Evolutionary conservation across 2,113 vertebrate genomes (phyloP).

Genomic region (Ahaetulla prasina): DNA sequence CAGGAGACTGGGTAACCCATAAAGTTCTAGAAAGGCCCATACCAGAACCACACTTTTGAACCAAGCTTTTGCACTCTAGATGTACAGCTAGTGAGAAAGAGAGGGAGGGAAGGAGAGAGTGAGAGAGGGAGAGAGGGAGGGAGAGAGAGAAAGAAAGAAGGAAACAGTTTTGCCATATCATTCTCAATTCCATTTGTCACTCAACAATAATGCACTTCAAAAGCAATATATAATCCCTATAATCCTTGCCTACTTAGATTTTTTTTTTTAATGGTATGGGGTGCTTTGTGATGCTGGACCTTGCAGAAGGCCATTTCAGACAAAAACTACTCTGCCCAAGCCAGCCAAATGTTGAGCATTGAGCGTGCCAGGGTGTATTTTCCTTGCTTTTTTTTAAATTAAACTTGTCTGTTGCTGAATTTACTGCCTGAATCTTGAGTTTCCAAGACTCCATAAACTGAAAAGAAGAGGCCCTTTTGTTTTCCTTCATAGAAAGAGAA

Average conservation of each 20-base stretch:
- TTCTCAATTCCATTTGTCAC: not conserved
- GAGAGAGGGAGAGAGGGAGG: no score
- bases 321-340: not conserved
- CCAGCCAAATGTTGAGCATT: not conserved
- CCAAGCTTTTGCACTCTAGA: not conserved
- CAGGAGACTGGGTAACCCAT: not conserved
- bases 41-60: not conserved
- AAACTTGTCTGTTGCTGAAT: not conserved
- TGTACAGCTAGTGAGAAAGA: not conserved
- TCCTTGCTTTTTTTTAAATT: not conserved
- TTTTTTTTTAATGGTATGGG: not conserved
- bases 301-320: not conserved
- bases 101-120: not conserved
- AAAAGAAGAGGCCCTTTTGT: not conserved
- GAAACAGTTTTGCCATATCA: not conserved
- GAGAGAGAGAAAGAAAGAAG: not conserved
- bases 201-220: not conserved
- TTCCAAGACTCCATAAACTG: not conserved
- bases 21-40: not conserved
- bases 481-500: not conserved
- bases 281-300: not conserved
- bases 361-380: not conserved
- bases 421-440: not conserved
- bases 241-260: not conserved
- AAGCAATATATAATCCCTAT: not conserved